phyloP scores from a whole-genome alignment of 1,140 invertebrate species.

The Bombus haemorrhoidalis region DNA sequence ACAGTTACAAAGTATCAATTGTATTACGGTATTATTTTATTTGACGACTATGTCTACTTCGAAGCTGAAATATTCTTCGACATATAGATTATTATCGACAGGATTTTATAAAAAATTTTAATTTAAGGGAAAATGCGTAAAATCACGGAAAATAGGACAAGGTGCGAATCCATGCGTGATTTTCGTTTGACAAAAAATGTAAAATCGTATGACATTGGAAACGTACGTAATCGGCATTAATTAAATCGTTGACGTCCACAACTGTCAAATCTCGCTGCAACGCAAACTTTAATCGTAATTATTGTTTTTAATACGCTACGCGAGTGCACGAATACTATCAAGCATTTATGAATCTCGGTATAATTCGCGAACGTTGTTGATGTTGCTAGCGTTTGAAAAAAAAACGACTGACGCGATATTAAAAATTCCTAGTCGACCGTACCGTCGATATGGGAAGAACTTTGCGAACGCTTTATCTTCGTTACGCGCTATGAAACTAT shows the following conservation, averaged over 20 bases:
- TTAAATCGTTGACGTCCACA: slow-evolving; percentile 1
- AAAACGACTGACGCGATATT: neutral
- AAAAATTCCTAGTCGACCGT: neutral
- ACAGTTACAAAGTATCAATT: neutral
- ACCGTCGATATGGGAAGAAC: no score
- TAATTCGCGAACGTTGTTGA: slow-evolving; percentile 2
- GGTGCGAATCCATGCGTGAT: neutral
- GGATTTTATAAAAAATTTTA: neutral
- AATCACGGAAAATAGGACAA: neutral
- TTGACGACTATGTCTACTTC: neutral
- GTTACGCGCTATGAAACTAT: no score
- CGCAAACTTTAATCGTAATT: slow-evolving; percentile 6
- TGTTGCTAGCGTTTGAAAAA: slow-evolving; percentile 5
- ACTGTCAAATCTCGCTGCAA: neutral
- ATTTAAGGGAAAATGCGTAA: neutral
- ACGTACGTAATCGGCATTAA: neutral
- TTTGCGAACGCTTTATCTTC: no score
- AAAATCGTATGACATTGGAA: neutral
- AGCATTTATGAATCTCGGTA: neutral
- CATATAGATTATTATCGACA: neutral
- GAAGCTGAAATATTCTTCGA: neutral
- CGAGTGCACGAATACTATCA: neutral
- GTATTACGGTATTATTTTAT: no score
- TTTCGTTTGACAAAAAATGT: neutral
- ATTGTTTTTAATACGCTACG: neutral